Evolutionary conservation across 1,140 invertebrate genomes (phyloP).

Genomic region (Bombyx mandarina): DNA sequence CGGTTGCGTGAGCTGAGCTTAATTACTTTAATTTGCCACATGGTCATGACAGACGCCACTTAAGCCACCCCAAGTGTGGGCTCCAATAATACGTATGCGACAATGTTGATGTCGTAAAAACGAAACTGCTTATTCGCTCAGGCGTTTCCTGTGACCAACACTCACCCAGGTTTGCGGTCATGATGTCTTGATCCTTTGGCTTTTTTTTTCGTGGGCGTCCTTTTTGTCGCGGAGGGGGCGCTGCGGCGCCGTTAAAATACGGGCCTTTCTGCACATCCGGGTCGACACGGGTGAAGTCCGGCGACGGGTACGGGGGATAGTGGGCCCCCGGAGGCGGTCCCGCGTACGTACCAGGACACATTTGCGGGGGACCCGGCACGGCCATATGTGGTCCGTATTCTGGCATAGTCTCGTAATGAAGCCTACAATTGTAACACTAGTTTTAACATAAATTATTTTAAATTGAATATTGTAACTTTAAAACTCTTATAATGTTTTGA

Average conservation of each 20-base stretch:
- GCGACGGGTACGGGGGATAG: conserved; percentile 60
- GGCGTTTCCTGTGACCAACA: background rate
- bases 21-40: too few species aligned
- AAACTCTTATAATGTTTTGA: too few species aligned
- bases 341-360: conserved; percentile 72
- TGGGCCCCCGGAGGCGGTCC: conserved; percentile 70
- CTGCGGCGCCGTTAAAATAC: conserved; percentile 68
- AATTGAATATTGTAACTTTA: too few species aligned
- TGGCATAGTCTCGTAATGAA: conserved; percentile 84
- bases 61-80: too few species aligned
- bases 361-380: conserved; percentile 74
- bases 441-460: too few species aligned
- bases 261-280: conserved; percentile 83
- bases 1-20: too few species aligned
- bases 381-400: conserved; percentile 66
- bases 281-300: conserved; percentile 72
- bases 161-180: conserved; percentile 85
- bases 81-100: too few species aligned
- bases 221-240: conserved; percentile 86
- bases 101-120: too few species aligned
- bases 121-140: too few species aligned
- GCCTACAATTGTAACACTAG: conserved; percentile 56
- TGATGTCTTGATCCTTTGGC: conserved; percentile 87
- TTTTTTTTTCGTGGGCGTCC: conserved; percentile 93
- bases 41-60: too few species aligned